Base-by-base conservation (phyloP, 23 tunicate species). In the Clavelina lepadiformis region DNA sequence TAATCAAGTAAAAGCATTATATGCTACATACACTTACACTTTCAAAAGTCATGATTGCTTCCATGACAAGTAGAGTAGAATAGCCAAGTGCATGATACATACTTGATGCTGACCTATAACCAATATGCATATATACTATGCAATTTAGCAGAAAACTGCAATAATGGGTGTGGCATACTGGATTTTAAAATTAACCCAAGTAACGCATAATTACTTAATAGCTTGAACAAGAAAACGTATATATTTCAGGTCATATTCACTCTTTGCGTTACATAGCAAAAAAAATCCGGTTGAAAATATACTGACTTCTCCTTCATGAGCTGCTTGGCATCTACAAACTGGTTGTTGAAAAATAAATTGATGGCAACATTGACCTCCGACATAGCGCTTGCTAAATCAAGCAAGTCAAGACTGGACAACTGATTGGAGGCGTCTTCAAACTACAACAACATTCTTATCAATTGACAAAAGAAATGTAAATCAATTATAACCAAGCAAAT, bases 1-100 rank as follows among this genome's bases (percentile, higher is more conserved):
- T n/a, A n/a, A n/a, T n/a, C n/a, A n/a, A n/a, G n/a, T n/a, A n/a
- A n/a, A n/a, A n/a, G n/a, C n/a, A n/a, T n/a, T n/a, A n/a, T n/a
- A n/a, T n/a, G n/a, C n/a, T n/a, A n/a, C n/a, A n/a, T n/a, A n/a
- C n/a, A 85, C 88, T 80, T 58, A 88, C 96, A 28, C 58, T 51
- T 61, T 88, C 96, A 80, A 88, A 88, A 15, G 96, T 88, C 82
- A 88, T 77, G 1, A 76, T 45, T 19, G 96, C 86, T 61, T 80
- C 96, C 38, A 88, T 24, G 36, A 74, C 80, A 21, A 64, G 58
- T 22, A 88, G 44, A 19, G 76, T 73, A 28, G 76, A 51, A 11
- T 56, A 41, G 1, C 96, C 96, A 51, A 79, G 26, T 18, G 96
- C 63, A 68, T 80, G 86, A 41, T 88, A 88, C 65, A 80, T 58